Percentiles rank a stretch among this genome's conserved stretches.
Conservation (phyloP, 2,888 invertebrate genomes). For the Pandemis corylana region DNA sequence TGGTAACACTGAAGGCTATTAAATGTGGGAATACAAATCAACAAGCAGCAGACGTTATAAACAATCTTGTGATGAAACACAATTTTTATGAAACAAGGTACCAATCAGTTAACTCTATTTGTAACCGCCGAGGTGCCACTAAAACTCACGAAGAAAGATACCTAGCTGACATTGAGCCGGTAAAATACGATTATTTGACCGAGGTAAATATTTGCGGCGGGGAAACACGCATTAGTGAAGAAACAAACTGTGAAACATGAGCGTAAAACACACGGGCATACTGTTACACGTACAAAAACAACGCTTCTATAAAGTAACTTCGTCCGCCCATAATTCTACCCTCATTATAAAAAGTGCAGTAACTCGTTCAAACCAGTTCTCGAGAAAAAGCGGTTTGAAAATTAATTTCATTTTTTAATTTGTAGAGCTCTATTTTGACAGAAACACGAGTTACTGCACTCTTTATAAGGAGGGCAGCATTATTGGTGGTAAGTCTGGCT, state of each 20-base stretch:
- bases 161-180: slow-evolving; percentile 5
- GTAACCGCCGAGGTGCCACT: neutral
- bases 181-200: slow-evolving; percentile 21
- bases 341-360: too few species aligned
- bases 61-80: neutral
- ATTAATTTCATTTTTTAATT: too few species aligned
- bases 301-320: neutral
- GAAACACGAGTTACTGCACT: too few species aligned
- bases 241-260: slow-evolving; percentile 13
- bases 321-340: too few species aligned
- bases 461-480: too few species aligned
- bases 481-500: too few species aligned
- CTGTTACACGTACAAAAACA: neutral
- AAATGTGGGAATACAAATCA: neutral
- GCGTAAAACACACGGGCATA: neutral
- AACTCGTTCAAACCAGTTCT: too few species aligned
- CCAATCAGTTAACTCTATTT: neutral
- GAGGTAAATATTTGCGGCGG: slow-evolving; percentile 10
- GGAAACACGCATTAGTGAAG: slow-evolving; percentile 23
- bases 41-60: neutral
- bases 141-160: neutral
- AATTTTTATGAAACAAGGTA: neutral
- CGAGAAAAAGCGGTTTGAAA: too few species aligned
- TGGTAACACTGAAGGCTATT: neutral
- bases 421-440: too few species aligned